Evolutionary conservation across 2,888 invertebrate species (phyloP).

Genomic region (Bellardia bayeri): DNA sequence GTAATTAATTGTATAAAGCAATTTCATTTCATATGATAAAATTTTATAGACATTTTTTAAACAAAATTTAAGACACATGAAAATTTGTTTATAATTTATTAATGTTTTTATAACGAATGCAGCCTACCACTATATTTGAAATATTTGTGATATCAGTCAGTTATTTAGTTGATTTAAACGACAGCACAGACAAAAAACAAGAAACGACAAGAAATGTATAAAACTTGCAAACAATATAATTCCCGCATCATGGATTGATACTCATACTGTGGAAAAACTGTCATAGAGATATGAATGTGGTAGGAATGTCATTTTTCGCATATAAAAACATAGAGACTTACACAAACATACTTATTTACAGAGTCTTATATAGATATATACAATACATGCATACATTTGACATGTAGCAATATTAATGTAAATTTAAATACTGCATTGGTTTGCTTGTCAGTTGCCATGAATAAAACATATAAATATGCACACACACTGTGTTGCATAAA

Average conservation of each 20-base stretch:
- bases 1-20: conserved; percentile 11
- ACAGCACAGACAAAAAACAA: neutral
- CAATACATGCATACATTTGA: conserved; percentile 22
- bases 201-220: conserved; percentile 47
- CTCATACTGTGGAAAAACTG: conserved; percentile 36
- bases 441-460: conserved; percentile 57
- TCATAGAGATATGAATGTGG: conserved; percentile 56
- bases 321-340: conserved; percentile 9
- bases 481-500: neutral
- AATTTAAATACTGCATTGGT: conserved; percentile 65
- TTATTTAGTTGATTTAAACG: conserved; percentile 1
- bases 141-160: neutral
- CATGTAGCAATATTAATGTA: conserved; percentile 45
- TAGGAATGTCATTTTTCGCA: conserved; percentile 35
- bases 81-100: conserved; percentile 6
- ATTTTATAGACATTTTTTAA: neutral
- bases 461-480: conserved; percentile 42
- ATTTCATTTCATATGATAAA: neutral
- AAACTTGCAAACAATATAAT: conserved; percentile 57
- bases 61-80: neutral
- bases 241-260: conserved; percentile 54
- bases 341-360: neutral
- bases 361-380: neutral
- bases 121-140: neutral
- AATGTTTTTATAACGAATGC: neutral